These are phyloP conservation scores for Gobio gobio DNA, from an alignment of 2,113 vertebrate genomes.

Conservation along the genomic window DNA sequence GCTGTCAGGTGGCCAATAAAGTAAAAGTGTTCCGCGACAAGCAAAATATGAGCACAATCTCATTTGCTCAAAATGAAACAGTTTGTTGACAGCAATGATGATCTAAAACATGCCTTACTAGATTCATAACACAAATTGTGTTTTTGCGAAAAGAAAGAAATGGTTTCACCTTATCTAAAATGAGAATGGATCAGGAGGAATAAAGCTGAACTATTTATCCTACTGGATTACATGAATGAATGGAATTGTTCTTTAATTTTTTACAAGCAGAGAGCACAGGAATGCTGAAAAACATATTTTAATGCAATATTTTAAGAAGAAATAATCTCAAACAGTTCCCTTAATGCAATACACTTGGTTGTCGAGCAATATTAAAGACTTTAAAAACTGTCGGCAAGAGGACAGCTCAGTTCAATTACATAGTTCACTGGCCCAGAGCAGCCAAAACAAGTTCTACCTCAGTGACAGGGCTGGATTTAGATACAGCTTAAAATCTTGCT, in stretches of 20 bases:
- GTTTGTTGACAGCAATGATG: background rate
- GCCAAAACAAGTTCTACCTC: constrained; percentile 22
- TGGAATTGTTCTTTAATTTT: background rate
- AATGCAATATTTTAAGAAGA: background rate
- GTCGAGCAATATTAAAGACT: constrained; percentile 17
- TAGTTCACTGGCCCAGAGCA: constrained; percentile 30
- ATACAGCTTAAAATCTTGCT: background rate
- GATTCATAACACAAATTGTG: background rate
- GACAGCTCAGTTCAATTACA: constrained; percentile 10
- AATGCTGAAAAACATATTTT: constrained; percentile 13
- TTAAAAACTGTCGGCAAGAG: constrained; percentile 6
- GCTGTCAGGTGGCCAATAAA: constrained; percentile 46
- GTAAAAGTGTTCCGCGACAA: background rate
- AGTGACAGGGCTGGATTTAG: constrained; percentile 18
- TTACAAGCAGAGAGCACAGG: background rate
- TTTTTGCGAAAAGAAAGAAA: background rate
- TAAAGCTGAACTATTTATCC: background rate
- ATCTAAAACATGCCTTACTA: constrained; percentile 8
- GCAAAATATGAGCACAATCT: background rate
- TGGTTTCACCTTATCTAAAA: background rate
- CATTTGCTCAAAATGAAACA: background rate
- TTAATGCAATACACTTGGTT: constrained; percentile 7
- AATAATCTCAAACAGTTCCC: background rate
- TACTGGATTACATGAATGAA: background rate
- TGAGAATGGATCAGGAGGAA: background rate